A percentile compares a stretch with the other conserved stretches of the same genome.
phyloP scores from a whole-genome alignment of 2,888 invertebrate species.

The Bedellia somnulentella region DNA sequence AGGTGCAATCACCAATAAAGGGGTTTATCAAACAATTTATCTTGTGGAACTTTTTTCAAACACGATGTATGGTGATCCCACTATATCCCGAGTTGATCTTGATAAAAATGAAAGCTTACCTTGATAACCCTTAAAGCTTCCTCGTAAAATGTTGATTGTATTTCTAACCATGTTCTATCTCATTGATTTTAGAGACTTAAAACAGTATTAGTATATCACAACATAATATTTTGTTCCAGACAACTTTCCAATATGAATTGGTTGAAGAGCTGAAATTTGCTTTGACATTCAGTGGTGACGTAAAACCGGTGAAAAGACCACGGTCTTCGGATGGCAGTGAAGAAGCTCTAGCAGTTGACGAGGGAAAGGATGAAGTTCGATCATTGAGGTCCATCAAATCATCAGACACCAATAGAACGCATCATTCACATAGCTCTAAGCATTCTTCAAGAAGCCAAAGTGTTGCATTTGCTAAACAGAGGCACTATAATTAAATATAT shows the following conservation, averaged over 20 bases:
- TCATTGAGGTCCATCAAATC: conserved; percentile 31
- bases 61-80: too few species aligned
- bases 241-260: conserved; percentile 62
- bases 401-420: conserved; percentile 26
- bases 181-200: too few species aligned
- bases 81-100: too few species aligned
- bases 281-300: conserved; percentile 62
- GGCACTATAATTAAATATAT: conserved; percentile 22
- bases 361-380: conserved; percentile 32
- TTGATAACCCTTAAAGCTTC: too few species aligned
- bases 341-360: conserved; percentile 29
- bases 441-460: conserved; percentile 38
- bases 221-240: conserved; percentile 36
- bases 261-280: conserved; percentile 67
- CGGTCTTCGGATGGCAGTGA: conserved; percentile 26
- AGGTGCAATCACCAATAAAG: too few species aligned
- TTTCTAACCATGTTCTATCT: too few species aligned
- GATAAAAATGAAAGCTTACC: too few species aligned
- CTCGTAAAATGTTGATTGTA: too few species aligned
- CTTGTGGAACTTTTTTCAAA: too few species aligned
- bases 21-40: too few species aligned
- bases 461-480: conserved; percentile 36
- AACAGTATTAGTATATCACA: too few species aligned
- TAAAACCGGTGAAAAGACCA: conserved; percentile 60
- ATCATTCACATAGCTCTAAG: conserved; percentile 35